These are phyloP conservation scores for Actenoides hombroni DNA, from an alignment of 2,113 vertebrate species.

Conservation along the genomic window DNA sequence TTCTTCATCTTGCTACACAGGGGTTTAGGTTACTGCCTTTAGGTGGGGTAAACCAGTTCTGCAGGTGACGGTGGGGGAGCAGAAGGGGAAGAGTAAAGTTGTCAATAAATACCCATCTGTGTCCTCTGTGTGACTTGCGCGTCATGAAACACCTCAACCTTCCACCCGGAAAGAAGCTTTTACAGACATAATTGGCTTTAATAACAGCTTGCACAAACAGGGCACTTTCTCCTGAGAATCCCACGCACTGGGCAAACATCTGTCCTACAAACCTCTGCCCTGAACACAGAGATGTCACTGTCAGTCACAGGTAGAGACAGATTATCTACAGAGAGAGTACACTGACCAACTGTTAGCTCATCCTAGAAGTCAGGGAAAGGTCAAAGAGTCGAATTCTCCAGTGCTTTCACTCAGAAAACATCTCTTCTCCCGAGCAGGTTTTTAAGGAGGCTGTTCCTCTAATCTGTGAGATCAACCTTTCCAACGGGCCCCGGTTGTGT, in stretches of 20 bases:
- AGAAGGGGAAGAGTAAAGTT: neutral
- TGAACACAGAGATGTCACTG: neutral
- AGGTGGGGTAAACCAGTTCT: slow-evolving; percentile 41
- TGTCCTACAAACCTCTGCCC: neutral
- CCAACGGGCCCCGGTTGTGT: neutral
- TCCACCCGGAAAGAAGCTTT: slow-evolving; percentile 26
- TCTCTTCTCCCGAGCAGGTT: neutral
- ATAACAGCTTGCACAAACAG: slow-evolving; percentile 9
- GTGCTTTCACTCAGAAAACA: neutral
- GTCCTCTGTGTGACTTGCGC: slow-evolving; percentile 10
- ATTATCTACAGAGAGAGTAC: neutral
- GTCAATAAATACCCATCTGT: neutral
- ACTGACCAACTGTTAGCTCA: neutral
- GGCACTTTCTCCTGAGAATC: slow-evolving; percentile 38
- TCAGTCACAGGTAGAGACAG: neutral
- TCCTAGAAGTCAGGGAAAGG: neutral
- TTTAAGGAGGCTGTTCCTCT: neutral
- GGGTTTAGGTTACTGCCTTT: slow-evolving; percentile 1
- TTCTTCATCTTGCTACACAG: neutral
- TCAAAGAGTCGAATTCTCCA: neutral
- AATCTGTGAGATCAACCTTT: neutral
- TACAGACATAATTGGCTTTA: slow-evolving; percentile 24
- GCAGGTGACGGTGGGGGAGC: neutral
- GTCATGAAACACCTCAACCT: slow-evolving; percentile 13
- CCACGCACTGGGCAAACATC: neutral